Evolutionary conservation across 2,113 vertebrate genomes (phyloP), one percentile per base, ranked within the genome.

Genomic region (Strix aluco): DNA sequence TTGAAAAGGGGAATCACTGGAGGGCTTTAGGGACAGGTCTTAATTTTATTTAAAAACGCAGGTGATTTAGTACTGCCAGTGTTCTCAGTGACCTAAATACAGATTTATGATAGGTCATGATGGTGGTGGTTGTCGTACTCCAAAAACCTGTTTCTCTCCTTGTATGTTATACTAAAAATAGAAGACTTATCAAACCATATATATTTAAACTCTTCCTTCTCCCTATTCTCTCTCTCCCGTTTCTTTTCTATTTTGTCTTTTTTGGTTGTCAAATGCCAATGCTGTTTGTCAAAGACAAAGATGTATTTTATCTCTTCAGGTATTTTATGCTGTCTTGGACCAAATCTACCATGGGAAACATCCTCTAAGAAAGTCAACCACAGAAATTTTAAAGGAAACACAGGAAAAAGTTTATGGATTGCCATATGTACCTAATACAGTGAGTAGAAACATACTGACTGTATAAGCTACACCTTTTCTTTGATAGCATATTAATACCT

Each of bases 251-350:
- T 47, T 59, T 59, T 91, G 10, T 52, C 29, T 49, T 27, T 81
- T 83, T 87, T 77, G 54, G 10, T 71, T 87, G 66, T 73, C 67
- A 70, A 61, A 42, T 83, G 34, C 32, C 65, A 88, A 36, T n/a
- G 13, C 32, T 23, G 13, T 66, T 20, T 83, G 21, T 63, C 40
- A 63, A 81, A 82, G 51, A 55, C 66, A 65, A 97, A 81, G 9
- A 6, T 40, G 10, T 72, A 18, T 95, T 96, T 94, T 78, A 21
- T 94, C 47, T 81, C 5, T 92, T 83, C 93, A 99, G 99, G 98
- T 99, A 80, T 99, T 99, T 96, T 99, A 99, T 91, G 99, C 99
- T 20, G 98, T 97, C 58, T 97, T 99, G 98, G 99, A 99, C 97
- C 99, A 99, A 95, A 98, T 99, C 90, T 99, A 99, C 97, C 99